A percentile compares a stretch with the other conserved stretches of the same genome.
Conservation (phyloP, 2,113 vertebrate genomes). For the Cisticola juncidis region DNA sequence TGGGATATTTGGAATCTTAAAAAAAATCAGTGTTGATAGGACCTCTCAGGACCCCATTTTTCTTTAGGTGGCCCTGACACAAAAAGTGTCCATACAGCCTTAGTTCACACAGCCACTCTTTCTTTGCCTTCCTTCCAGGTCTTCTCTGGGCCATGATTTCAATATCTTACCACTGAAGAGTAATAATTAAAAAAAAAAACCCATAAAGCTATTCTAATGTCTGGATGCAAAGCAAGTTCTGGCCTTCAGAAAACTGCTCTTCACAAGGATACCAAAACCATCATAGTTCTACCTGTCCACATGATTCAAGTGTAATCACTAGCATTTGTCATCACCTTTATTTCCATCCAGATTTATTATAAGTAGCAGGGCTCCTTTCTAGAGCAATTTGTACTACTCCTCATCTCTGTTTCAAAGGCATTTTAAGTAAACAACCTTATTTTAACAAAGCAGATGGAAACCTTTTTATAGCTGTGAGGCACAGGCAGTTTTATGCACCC, state of each 20-base stretch:
- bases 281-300: not conserved
- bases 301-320: not conserved
- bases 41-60: not conserved
- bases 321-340: not conserved
- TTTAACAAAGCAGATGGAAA: constrained; percentile 66
- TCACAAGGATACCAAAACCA: not conserved
- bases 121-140: not conserved
- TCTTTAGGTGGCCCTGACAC: not conserved
- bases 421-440: constrained; percentile 55
- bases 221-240: not conserved
- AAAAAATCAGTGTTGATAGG: not conserved
- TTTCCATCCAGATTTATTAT: not conserved
- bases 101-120: not conserved
- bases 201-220: not conserved
- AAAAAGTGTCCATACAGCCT: not conserved
- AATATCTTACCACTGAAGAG: not conserved
- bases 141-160: not conserved
- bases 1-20: not conserved
- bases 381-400: not conserved
- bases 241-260: not conserved
- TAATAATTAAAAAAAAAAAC: too few relatives aligned
- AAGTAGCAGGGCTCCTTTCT: not conserved
- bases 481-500: not conserved
- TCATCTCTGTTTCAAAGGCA: constrained; percentile 9
- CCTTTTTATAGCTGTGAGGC: constrained; percentile 54